Evolutionary conservation across 2,888 invertebrate genomes (phyloP).

Genomic region (Cerastis rubricosa): DNA sequence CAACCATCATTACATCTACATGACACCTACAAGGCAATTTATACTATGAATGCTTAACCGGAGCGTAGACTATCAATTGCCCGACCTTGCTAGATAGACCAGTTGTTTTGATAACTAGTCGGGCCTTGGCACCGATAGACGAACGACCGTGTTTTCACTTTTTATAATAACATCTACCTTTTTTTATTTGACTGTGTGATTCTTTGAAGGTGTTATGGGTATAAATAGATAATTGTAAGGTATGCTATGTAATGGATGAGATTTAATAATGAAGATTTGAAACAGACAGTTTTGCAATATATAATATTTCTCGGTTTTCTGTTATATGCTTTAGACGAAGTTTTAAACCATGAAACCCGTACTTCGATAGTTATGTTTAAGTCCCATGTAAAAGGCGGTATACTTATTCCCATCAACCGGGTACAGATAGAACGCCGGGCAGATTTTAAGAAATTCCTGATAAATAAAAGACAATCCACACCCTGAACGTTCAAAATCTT

Average conservation of each 20-base stretch:
- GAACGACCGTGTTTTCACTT: conserved; percentile 63
- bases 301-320: not conserved
- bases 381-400: not conserved
- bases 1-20: conserved; percentile 13
- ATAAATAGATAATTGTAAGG: not conserved
- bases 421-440: accelerated
- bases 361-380: not conserved
- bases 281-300: not conserved
- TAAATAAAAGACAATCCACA: not conserved
- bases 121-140: conserved; percentile 64
- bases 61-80: conserved; percentile 51
- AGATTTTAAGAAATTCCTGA: not conserved
- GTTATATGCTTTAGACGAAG: not conserved
- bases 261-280: not conserved
- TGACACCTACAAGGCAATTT: conserved; percentile 34
- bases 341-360: not conserved
- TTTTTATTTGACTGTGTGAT: conserved; percentile 34
- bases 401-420: not conserved
- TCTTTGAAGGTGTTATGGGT: conserved; percentile 1
- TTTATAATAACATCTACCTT: conserved; percentile 48
- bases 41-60: conserved; percentile 41
- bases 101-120: conserved; percentile 65
- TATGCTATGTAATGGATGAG: not conserved
- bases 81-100: conserved; percentile 57
- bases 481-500: not conserved